Evolutionary conservation across 2,797 vertebrate genomes (phyloP).

Genomic region (Myotis pilosus): DNA sequence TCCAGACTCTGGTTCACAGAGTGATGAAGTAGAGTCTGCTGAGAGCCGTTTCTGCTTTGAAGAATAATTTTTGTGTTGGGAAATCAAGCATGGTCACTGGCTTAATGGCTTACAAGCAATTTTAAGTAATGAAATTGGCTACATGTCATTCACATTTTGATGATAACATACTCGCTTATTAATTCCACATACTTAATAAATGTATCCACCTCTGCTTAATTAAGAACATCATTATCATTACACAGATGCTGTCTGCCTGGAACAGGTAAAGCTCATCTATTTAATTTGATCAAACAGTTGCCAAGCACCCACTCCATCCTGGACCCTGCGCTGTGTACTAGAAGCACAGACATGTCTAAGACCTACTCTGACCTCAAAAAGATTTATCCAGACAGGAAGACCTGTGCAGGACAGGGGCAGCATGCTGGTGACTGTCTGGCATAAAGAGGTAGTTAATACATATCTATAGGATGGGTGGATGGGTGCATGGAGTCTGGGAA

Average conservation of each 20-base stretch:
- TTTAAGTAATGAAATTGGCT: slow-evolving; percentile 55
- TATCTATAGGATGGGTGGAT: background rate
- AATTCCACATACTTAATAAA: slow-evolving; percentile 43
- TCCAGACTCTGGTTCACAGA: background rate
- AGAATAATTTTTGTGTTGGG: background rate
- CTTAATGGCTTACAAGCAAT: slow-evolving; percentile 45
- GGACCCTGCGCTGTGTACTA: background rate
- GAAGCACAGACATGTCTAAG: background rate
- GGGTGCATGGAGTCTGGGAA: background rate
- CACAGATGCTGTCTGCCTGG: slow-evolving; percentile 43
- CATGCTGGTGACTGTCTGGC: background rate
- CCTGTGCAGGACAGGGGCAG: rapidly evolving
- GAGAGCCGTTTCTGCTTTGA: background rate
- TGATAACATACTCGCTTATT: slow-evolving; percentile 26
- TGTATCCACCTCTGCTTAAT: slow-evolving; percentile 18
- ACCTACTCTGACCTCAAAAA: background rate
- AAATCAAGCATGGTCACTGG: background rate
- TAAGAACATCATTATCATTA: slow-evolving; percentile 55
- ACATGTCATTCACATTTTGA: slow-evolving; percentile 23
- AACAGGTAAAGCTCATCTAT: slow-evolving; percentile 46
- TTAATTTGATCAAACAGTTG: slow-evolving; percentile 10
- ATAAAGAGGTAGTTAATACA: background rate
- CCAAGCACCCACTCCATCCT: background rate
- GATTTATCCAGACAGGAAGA: background rate
- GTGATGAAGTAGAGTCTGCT: background rate